Percentiles rank a stretch among this genome's conserved stretches.
phyloP scores from a whole-genome alignment of 2,797 vertebrate genomes.

The Luscinia luscinia region DNA sequence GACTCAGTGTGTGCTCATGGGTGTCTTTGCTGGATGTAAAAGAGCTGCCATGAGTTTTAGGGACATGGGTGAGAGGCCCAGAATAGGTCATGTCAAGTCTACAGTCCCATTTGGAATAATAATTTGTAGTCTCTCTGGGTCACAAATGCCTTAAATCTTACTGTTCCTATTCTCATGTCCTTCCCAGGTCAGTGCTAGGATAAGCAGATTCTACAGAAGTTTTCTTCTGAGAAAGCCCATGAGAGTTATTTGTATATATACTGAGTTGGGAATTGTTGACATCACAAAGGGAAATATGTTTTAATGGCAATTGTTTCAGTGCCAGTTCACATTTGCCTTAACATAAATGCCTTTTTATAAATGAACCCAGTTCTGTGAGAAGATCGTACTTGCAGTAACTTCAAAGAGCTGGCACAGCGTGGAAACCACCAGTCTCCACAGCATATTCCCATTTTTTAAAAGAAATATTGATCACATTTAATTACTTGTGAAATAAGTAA shows the following conservation, averaged over 20 bases:
- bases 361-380: neutral
- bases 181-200: neutral
- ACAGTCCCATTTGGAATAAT: neutral
- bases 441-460: neutral
- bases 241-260: neutral
- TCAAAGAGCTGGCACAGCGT: neutral
- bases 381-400: neutral
- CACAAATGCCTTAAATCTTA: neutral
- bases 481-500: neutral
- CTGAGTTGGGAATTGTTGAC: neutral
- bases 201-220: constrained; percentile 8
- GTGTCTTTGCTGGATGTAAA: neutral
- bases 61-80: neutral
- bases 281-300: neutral
- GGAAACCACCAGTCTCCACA: neutral
- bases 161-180: neutral
- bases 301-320: neutral
- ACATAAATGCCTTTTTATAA: neutral
- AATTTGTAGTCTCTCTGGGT: neutral
- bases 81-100: neutral
- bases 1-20: neutral
- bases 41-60: neutral
- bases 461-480: neutral
- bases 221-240: neutral
- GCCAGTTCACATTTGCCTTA: neutral